Conservation (phyloP, 2,888 invertebrate species). For the Drosophila lutescens region DNA sequence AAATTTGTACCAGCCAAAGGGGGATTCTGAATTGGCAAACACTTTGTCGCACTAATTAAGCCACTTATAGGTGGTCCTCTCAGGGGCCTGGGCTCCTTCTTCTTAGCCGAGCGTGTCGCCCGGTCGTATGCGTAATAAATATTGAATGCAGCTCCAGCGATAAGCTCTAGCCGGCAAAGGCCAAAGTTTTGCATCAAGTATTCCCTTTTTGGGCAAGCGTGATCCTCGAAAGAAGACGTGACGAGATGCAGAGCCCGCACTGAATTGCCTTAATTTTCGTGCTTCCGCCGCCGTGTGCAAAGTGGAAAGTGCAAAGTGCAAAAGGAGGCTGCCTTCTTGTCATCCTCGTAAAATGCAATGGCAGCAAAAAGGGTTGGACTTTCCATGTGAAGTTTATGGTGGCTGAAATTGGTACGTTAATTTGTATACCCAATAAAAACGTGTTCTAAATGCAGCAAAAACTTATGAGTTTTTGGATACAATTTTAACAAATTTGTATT, state of each 20-base stretch:
- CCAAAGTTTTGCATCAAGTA: slow-evolving; percentile 64
- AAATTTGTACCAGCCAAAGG: slow-evolving; percentile 17
- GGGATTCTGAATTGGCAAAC: slow-evolving; percentile 57
- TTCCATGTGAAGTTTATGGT: not conserved
- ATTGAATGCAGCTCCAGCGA: slow-evolving; percentile 47
- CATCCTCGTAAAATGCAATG: slow-evolving; percentile 13
- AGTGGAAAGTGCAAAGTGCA: slow-evolving; percentile 29
- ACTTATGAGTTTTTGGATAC: not conserved
- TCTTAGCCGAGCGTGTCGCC: slow-evolving; percentile 21
- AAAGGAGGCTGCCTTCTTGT: slow-evolving; percentile 4
- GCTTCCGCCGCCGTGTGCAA: slow-evolving; percentile 55
- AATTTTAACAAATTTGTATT: no score
- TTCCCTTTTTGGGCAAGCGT: slow-evolving; percentile 58
- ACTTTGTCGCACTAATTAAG: slow-evolving; percentile 73
- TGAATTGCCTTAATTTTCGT: slow-evolving; percentile 68
- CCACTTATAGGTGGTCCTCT: slow-evolving; percentile 49
- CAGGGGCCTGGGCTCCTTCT: slow-evolving; percentile 29
- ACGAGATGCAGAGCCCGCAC: slow-evolving; percentile 43
- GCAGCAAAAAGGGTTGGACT: slow-evolving; percentile 9
- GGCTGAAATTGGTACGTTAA: slow-evolving; percentile 4
- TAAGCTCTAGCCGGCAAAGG: slow-evolving; percentile 25
- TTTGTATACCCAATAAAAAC: not conserved
- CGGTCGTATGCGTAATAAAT: slow-evolving; percentile 65
- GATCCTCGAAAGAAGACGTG: slow-evolving; percentile 58
- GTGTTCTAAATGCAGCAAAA: not conserved